Percentiles rank a stretch among this genome's conserved stretches.
Evolutionary conservation across 2,113 vertebrate species (phyloP).

Genomic region (Daubentonia madagascariensis): DNA sequence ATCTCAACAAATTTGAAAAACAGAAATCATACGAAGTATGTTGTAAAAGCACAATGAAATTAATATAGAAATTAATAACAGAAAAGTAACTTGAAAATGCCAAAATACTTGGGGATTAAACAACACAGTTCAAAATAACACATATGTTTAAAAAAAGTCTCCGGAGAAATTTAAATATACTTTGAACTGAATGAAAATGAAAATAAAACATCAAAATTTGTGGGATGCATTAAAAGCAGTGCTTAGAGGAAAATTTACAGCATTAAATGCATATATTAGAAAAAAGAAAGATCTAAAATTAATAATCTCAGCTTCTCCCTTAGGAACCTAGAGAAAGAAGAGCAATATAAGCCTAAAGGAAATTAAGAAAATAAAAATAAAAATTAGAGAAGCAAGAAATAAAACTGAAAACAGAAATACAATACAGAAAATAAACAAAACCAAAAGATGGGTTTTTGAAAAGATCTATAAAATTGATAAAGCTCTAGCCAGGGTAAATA

Average conservation of each 20-base stretch:
- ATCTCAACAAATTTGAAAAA: neutral
- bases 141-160: neutral
- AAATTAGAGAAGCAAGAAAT: neutral
- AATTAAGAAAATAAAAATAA: neutral
- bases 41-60: neutral
- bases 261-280: neutral
- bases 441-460: neutral
- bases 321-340: neutral
- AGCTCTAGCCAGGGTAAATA: neutral
- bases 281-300: neutral
- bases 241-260: neutral
- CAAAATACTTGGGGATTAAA: neutral
- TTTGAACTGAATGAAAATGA: neutral
- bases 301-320: neutral
- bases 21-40: neutral
- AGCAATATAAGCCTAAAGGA: neutral
- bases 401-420: neutral
- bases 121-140: neutral
- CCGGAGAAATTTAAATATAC: neutral
- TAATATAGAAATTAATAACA: neutral
- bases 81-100: neutral
- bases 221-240: neutral
- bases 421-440: neutral
- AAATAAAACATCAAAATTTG: neutral
- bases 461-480: neutral